Percentiles rank a stretch among this genome's conserved stretches.
phyloP scores from a whole-genome alignment of 1,140 invertebrate species.

The Tetramorium simillimum region DNA sequence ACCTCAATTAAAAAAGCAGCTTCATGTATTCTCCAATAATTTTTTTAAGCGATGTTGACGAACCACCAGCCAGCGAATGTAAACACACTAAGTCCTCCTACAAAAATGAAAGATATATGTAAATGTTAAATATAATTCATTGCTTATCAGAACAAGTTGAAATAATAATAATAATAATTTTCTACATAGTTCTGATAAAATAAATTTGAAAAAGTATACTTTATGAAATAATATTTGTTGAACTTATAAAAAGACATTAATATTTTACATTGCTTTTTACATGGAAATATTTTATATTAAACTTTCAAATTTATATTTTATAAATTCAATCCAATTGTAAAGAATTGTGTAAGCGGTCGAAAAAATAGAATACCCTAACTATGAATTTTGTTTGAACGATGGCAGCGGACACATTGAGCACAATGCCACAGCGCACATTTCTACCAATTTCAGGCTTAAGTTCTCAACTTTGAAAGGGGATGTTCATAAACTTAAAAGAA shows the following conservation, averaged over 20 bases:
- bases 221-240: not conserved
- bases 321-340: not conserved
- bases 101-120: constrained; percentile 16
- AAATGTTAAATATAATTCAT: not conserved
- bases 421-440: constrained; percentile 84
- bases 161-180: not conserved
- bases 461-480: constrained; percentile 95
- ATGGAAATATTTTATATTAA: not conserved
- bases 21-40: constrained; percentile 86
- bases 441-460: constrained; percentile 88
- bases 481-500: constrained; percentile 90
- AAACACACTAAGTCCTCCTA: constrained; percentile 87
- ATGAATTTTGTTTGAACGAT: constrained; percentile 90
- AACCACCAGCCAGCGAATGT: constrained; percentile 86
- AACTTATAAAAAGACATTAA: not conserved
- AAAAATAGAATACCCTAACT: constrained; percentile 83
- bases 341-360: not conserved
- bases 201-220: not conserved
- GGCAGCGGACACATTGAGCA: constrained; percentile 88
- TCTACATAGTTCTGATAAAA: not conserved
- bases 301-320: not conserved
- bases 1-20: constrained; percentile 85
- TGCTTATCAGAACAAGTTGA: not conserved
- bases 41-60: constrained; percentile 85
- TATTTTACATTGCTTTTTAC: not conserved